Percentiles rank a stretch among this genome's conserved stretches.
These are phyloP conservation scores for Elanus axillaris DNA, from an alignment of 2,113 vertebrate species.

Conservation along the genomic window DNA sequence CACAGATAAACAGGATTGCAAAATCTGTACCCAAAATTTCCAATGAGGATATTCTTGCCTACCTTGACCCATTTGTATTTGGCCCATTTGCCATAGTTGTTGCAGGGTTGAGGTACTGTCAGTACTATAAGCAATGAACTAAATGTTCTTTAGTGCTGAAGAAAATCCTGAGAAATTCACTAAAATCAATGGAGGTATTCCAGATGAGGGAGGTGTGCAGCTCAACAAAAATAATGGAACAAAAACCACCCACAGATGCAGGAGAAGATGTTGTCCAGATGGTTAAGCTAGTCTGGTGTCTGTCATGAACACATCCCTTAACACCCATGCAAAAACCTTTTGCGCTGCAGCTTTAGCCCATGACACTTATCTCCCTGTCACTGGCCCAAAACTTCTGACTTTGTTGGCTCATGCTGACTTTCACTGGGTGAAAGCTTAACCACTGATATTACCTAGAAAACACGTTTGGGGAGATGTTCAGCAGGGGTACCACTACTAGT, in stretches of 20 bases:
- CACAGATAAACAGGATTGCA: neutral
- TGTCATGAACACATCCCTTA: neutral
- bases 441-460: neutral
- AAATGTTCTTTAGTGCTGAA: neutral
- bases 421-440: neutral
- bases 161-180: neutral
- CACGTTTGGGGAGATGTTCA: fast-evolving
- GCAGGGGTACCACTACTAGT: too few species aligned
- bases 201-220: neutral
- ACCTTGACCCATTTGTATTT: neutral
- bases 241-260: neutral
- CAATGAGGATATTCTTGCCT: neutral
- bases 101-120: neutral
- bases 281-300: neutral
- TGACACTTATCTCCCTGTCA: neutral
- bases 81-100: neutral
- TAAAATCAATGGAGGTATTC: neutral
- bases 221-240: neutral
- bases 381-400: neutral
- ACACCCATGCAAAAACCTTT: neutral
- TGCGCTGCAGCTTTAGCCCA: neutral
- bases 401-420: neutral
- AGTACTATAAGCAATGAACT: neutral
- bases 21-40: neutral
- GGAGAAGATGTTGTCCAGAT: neutral